Conservation (phyloP, 2,113 vertebrate species). For the Cryptotis parvus region DNA sequence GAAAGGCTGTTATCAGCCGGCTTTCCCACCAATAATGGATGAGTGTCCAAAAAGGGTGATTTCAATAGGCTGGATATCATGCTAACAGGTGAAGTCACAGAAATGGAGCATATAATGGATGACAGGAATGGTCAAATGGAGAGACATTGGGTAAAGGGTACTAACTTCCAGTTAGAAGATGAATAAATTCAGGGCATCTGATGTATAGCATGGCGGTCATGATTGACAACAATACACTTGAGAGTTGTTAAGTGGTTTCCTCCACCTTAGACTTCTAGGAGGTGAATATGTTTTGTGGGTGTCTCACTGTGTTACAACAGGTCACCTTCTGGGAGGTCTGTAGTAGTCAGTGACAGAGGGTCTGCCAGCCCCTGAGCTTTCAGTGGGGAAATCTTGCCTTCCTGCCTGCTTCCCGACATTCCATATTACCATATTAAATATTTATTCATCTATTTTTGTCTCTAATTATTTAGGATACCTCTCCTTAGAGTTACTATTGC, state of each 20-base stretch:
- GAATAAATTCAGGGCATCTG: background rate
- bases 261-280: background rate
- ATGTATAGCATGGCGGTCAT: background rate
- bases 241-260: background rate
- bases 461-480: conserved; percentile 19
- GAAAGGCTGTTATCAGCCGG: too few species aligned
- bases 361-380: background rate
- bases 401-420: background rate
- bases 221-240: background rate
- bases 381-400: background rate
- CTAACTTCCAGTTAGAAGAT: background rate
- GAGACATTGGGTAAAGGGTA: background rate
- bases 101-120: background rate
- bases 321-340: background rate
- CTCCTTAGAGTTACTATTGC: background rate
- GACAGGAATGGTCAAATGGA: background rate
- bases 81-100: background rate
- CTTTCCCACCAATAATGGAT: too few species aligned
- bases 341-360: background rate
- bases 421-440: conserved; percentile 5
- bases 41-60: too few species aligned
- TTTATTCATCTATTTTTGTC: background rate
- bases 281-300: too few species aligned
- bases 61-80: background rate
- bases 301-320: too few species aligned